phyloP scores from a whole-genome alignment of 2,888 invertebrate genomes.

The Lottia scabra region DNA sequence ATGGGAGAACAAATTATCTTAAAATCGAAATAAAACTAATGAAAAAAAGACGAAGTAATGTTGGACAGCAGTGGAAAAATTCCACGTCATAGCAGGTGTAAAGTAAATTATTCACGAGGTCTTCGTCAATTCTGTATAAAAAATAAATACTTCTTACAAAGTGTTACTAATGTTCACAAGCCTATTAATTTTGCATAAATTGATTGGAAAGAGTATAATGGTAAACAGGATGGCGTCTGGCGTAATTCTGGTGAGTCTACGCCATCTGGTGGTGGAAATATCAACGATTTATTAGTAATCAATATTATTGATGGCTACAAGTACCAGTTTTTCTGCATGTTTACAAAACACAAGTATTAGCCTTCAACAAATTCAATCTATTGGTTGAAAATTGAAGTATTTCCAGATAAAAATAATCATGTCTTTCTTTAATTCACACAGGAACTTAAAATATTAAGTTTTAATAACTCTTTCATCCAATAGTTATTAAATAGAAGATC shows the following conservation, averaged over 20 bases:
- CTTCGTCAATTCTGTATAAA: conserved; percentile 9
- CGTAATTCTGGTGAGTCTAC: not conserved
- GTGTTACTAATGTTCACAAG: conserved; percentile 10
- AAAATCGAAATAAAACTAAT: not conserved
- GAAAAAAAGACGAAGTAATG: not conserved
- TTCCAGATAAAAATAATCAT: too few relatives aligned
- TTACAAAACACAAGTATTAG: not conserved
- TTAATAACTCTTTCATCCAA: too few relatives aligned
- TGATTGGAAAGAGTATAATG: conserved; percentile 16
- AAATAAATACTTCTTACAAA: conserved; percentile 16
- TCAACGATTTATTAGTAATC: not conserved
- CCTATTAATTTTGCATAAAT: conserved; percentile 28
- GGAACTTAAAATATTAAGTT: too few relatives aligned
- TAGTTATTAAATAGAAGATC: too few relatives aligned
- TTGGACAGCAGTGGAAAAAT: not conserved
- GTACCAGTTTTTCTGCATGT: not conserved
- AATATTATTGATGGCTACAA: not conserved
- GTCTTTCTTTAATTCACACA: too few relatives aligned
- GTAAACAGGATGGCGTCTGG: not conserved
- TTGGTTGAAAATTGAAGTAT: too few relatives aligned
- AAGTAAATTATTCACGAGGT: conserved; percentile 17
- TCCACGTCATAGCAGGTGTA: conserved; percentile 9
- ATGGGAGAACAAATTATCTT: not conserved
- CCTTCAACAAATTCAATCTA: too few relatives aligned
- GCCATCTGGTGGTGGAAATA: not conserved